Evolutionary conservation across 2,888 invertebrate genomes (phyloP), one percentile per base, ranked within the genome.

Genomic region (Megaustenia siamemsis): DNA sequence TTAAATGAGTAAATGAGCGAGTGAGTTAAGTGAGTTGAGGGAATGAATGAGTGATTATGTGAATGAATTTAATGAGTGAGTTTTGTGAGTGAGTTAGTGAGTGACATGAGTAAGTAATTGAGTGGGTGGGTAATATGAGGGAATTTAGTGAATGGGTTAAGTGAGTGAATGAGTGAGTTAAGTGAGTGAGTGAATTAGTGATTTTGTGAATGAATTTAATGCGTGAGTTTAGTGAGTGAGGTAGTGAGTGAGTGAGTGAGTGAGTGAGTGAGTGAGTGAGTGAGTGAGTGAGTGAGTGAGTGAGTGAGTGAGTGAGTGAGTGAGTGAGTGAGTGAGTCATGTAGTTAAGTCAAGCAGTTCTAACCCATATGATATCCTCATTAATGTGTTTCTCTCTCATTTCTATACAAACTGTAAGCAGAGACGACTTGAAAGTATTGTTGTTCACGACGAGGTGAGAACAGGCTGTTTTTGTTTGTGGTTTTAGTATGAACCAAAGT

Each of bases 151-250:
- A 38, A 15, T 4, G 24, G 28, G 28, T 28, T n/a, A n/a, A n/a
- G 49, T 49, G 49, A 49, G 49, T 49, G 6, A 49, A 49, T 49
- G 18, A 60, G 79, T n/a, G n/a, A n/a, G n/a, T n/a, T n/a, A n/a
- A 79, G 40, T 21, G 79, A 79, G 66, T 43, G 66, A 79, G 43
- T 43, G 12, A 66, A 28, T 18, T 53, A 60, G 60, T 60, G 78
- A 60, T 12, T 53, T 4, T 15, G 40, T 73, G 43, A 40, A 43
- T 28, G 24, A 49, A 45, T n/a, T n/a, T n/a, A n/a, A n/a, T n/a
- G n/a, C n/a, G n/a, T n/a, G n/a, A n/a, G n/a, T n/a, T n/a, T n/a
- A 73, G 10, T 18, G 45, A 12, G 21, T 6, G 5, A 60, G 69
- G 32, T 21, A 15, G 24, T 12, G 3, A 38, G 38, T 4, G 24